Evolutionary conservation across 2,113 vertebrate species (phyloP), one percentile per base, ranked within the genome.

Genomic region (Phylloscopus trochilus): DNA sequence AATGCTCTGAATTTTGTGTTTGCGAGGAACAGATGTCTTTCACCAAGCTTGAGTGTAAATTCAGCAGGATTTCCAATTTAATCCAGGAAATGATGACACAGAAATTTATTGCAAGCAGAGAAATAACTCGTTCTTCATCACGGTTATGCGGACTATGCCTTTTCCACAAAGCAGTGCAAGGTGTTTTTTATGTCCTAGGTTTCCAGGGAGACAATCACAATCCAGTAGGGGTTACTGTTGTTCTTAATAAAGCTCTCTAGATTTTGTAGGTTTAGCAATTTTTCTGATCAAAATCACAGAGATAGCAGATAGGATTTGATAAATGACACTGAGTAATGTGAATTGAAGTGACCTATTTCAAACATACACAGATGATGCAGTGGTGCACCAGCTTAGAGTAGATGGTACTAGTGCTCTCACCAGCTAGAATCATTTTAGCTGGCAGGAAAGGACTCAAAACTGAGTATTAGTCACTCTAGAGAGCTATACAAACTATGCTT

Each of bases 191-290:
- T 97, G 87, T 96, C 93, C 92, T 93, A 90, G 94, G 98, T 98
- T 99, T 98, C 98, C 98, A 98, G 96, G 98, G 98, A 98, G 97
- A 98, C 96, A 82, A 74, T 88, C 94, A 93, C 85, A 92, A 97
- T 97, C 95, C 96, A 97, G 97, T 93, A 98, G 93, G 96, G 75
- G 87, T 93, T 97, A 97, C 93, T 96, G 85, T 97, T 98, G 96
- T 94, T 90, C 96, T 92, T 94, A 97, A 95, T 87, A 97, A 96
- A 96, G 73, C 83, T 90, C 94, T 87, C 96, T 87, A 92, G 93
- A 97, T 97, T 98, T 97, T 97, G 97, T 97, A 95, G 96, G 94
- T 97, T 97, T 93, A 96, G 94, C 92, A 96, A 91, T 97, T 93
- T 77, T 94, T 93, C 67, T 94, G 93, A 97, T 96, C 89, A 97